Evolutionary conservation across 2,888 invertebrate genomes (phyloP).

Genomic region (Mycalesis mineus): DNA sequence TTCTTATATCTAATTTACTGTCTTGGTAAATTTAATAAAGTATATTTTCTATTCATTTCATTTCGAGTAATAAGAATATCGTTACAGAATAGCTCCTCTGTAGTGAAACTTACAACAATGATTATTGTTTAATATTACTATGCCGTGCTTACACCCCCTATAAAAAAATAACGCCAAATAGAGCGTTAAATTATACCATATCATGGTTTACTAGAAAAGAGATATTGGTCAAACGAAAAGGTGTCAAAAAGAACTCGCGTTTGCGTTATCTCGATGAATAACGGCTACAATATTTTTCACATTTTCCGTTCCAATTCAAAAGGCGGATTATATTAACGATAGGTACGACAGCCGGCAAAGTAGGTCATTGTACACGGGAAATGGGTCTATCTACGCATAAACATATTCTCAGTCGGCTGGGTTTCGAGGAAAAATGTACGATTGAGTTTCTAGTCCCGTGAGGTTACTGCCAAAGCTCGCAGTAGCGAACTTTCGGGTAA

Average conservation of each 20-base stretch:
- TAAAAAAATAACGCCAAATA: not conserved
- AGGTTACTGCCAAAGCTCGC: not conserved
- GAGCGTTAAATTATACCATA: not conserved
- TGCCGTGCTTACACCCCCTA: too few species aligned
- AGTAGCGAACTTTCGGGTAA: not conserved
- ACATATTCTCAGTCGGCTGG: not conserved
- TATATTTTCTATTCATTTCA: too few species aligned
- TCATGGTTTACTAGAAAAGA: not conserved
- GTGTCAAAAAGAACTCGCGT: slow-evolving; percentile 3
- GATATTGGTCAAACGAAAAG: not conserved
- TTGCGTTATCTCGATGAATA: slow-evolving; percentile 3
- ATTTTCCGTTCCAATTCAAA: slow-evolving; percentile 21
- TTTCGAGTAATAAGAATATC: too few species aligned
- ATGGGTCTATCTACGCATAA: slow-evolving; percentile 4
- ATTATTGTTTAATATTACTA: too few species aligned
- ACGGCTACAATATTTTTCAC: slow-evolving; percentile 16
- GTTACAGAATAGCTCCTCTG: too few species aligned
- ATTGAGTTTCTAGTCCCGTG: slow-evolving; percentile 3
- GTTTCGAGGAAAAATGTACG: not conserved
- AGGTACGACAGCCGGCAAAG: slow-evolving; percentile 11
- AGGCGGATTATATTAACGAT: slow-evolving; percentile 17
- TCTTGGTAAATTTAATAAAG: too few species aligned
- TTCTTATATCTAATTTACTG: too few species aligned
- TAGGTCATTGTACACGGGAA: slow-evolving; percentile 25
- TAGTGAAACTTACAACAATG: too few species aligned